Base-by-base conservation (phyloP, 2,113 vertebrate genomes). In the Pimephales promelas region DNA sequence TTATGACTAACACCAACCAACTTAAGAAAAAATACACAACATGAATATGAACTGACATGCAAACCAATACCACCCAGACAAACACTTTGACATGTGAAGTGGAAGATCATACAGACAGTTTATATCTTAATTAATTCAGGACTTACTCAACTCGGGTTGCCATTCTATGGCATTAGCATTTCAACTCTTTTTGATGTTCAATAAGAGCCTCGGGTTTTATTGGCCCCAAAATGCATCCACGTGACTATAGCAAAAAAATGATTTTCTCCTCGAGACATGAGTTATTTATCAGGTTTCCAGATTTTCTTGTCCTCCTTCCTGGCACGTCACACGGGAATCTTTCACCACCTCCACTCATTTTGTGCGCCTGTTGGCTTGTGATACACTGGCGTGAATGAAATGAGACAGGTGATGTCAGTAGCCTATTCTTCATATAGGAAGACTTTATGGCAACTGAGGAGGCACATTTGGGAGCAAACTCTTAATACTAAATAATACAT, bases 291-390 rank as follows among this genome's bases (percentile, higher is more conserved):
- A 74, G 66, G 64, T 45, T 20, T 87, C 89, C 90, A 91, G 87
- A 82, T 85, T 84, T 81, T 76, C 84, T 18, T 66, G 86, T 89
- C 93, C 92, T 93, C 89, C 90, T 93, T 92, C 88, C 83, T 62
- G 74, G 68, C 74, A 91, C 80, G 86, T 87, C 92, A 92, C 91
- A 89, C 10, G 16, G 26, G 83, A 79, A 84, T 90, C 79, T 77
- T 73, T 89, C 31, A 73, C 87, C 90, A 84, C 92, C 92, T 90
- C 90, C 91, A 82, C 66, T 59, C 64, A 71, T 83, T 77, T 71
- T 88, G 88, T 20, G 73, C 57, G 73, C 57, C 45, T 52, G 56
- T 71, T 71, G 36, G 13, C 16, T 77, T 77, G 52, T 59, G 74
- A 75, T 54, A 75, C 47, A 20, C 45, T 10, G 24, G 47, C 57